Evolutionary conservation across 2,888 invertebrate species (phyloP).

Genomic region (Arenicola marina): DNA sequence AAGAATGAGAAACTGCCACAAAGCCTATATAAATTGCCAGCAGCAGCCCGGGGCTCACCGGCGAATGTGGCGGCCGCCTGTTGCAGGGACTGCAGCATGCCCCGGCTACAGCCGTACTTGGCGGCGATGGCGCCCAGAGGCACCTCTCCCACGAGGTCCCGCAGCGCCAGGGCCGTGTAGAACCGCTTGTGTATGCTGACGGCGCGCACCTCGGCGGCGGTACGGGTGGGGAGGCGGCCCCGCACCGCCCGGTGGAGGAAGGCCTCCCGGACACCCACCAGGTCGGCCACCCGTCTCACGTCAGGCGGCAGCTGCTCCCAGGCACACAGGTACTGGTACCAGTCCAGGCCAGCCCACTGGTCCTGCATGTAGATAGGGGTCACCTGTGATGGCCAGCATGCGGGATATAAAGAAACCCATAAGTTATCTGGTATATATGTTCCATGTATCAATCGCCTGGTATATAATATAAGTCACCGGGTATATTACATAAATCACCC

Average conservation of each 20-base stretch:
- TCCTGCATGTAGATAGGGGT: slow-evolving; percentile 89
- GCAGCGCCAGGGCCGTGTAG: slow-evolving; percentile 80
- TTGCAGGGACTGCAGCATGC: slow-evolving; percentile 90
- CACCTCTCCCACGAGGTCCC: slow-evolving; percentile 90
- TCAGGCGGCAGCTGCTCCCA: slow-evolving; percentile 81
- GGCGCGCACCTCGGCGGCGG: slow-evolving; percentile 16
- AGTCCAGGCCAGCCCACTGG: slow-evolving; percentile 75
- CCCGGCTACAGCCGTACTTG: slow-evolving; percentile 73
- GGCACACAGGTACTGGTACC: slow-evolving; percentile 70
- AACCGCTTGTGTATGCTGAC: slow-evolving; percentile 47
- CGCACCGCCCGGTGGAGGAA: slow-evolving; percentile 70
- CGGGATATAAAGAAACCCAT: no score
- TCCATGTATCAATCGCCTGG: no score
- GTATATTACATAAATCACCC: no score
- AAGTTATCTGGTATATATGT: no score
- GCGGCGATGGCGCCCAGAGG: slow-evolving; percentile 78
- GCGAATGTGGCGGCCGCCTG: slow-evolving; percentile 95
- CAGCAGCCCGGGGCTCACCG: slow-evolving; percentile 63
- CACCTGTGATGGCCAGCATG: no score
- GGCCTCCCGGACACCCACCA: slow-evolving; percentile 84
- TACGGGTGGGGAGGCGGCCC: slow-evolving; percentile 20
- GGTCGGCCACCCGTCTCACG: slow-evolving; percentile 83
- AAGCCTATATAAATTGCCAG: no score
- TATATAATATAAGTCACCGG: no score
- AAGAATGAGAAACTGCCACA: no score